Evolutionary conservation across 2,797 vertebrate species (phyloP).

Genomic region (Hypotaenidia okinawae): DNA sequence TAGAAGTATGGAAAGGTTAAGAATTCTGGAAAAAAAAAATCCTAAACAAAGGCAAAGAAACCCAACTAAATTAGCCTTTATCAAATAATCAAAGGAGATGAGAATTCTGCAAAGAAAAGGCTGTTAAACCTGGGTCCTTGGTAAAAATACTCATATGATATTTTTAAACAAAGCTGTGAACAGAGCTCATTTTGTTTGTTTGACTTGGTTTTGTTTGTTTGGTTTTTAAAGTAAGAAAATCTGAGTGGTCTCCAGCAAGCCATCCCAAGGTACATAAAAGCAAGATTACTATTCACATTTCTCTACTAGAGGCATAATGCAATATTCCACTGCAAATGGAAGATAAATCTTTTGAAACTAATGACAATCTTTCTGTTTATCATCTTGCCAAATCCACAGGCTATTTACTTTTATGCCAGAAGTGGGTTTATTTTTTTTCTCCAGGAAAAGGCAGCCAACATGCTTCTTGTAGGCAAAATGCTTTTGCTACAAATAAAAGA

Average conservation of each 20-base stretch:
- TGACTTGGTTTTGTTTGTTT: background rate
- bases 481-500: background rate
- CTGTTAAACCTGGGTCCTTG: background rate
- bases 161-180: background rate
- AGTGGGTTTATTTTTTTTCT: background rate
- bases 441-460: background rate
- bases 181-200: background rate
- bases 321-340: background rate
- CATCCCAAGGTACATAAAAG: background rate
- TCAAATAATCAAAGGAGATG: background rate
- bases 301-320: background rate
- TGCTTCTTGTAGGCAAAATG: background rate
- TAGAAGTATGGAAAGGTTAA: constrained; percentile 53
- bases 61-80: background rate
- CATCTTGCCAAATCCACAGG: constrained; percentile 38
- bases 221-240: background rate
- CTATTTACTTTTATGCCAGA: constrained; percentile 27
- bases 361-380: background rate
- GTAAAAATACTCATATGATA: background rate
- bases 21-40: background rate
- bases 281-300: constrained; percentile 7
- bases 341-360: constrained; percentile 4
- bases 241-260: background rate
- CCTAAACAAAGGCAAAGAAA: background rate
- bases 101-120: background rate